Evolutionary conservation across 2,797 vertebrate genomes (phyloP), one percentile per base, ranked within the genome.

Genomic region (Nannoperca australis): DNA sequence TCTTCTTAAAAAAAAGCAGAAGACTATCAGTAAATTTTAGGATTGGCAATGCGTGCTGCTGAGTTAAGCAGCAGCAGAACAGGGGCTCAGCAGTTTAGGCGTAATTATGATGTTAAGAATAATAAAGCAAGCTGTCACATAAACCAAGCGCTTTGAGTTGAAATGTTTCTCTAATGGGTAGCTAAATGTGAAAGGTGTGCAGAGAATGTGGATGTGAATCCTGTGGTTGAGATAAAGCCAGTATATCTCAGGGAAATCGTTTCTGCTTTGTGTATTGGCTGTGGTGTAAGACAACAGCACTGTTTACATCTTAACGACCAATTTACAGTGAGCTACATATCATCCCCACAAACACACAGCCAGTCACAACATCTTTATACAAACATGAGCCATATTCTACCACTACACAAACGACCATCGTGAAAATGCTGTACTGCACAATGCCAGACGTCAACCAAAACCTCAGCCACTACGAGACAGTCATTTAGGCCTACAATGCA

Each of bases 101-200:
- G 9, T 13, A 58, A 38, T 55, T 68, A 61, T 63, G 34, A 72
- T 53, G 54, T 65, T 18, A 36, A 18, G 58, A 71, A 68, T 42
- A 70, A 70, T 61, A 61, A 71, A 51, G 44, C 47, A 50, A 60
- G 40, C 47, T n/a, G 40, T 65, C 77, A 71, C 22, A 72, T 60
- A 73, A 69, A 69, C 12, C 13, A 14, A 30, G 17, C 4, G 47
- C 34, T 60, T 20, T 59, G 45, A 72, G 20, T 12, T 24, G 15
- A 60, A 54, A 49, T 68, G 47, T 49, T 38, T 13, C 30, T 76
- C 20, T 62, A 32, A 71, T 18, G 17, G 1, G 14, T 2, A 38
- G 40, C n/a, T 38, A 22, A 65, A 45, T 20, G 5, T 24, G 9
- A 65, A 4, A 17, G 12, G 2, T 30, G 55, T 20, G 51, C 27